Evolutionary conservation across 2,797 vertebrate genomes (phyloP), one percentile per base, ranked within the genome.

Genomic region (Paguma larvata): DNA sequence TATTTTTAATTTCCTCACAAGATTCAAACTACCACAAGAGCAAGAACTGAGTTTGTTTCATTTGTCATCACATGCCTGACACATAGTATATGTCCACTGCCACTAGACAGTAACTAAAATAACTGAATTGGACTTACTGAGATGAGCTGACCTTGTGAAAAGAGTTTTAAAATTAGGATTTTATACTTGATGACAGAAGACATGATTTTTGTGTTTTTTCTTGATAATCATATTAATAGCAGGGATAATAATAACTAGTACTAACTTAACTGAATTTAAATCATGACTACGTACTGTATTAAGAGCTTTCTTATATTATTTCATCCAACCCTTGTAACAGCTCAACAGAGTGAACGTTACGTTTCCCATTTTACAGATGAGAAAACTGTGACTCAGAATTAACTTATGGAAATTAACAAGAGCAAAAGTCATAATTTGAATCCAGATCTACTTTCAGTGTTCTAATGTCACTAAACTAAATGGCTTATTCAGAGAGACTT

Each of bases 121-220:
- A 30, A 46, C 41, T 46, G 8, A 46, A 46, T 10, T 46, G 25
- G 2, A 30, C 25, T 75, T 27, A 75, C 15, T 95, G 15, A 94
- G 73, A 48, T 68, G 75, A 83, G 12, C 23, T 56, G n/a, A 68
- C 82, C 85, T 92, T 83, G 15, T 91, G 19, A 96, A 85, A 56
- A 59, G 38, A 67, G 25, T 62, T 97, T 70, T 82, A 91, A 32
- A 92, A 78, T 87, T 87, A 80, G 7, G 6, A 73, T 65, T 56
- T 86, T 67, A 80, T 77, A 53, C 19, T 38, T 79, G 12, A 46
- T 70, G 44, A 73, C 67, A 4, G 9, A 83, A 77, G 59, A 65
- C 14, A 44, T 84, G 3, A 73, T 56, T 97, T 86, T 67, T 51
- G 6, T 65, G 34, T 79, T 53, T 62, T 75, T 90, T 34, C 38